Evolutionary conservation across 2,888 invertebrate genomes (phyloP).

Genomic region (Cephus pulcher): DNA sequence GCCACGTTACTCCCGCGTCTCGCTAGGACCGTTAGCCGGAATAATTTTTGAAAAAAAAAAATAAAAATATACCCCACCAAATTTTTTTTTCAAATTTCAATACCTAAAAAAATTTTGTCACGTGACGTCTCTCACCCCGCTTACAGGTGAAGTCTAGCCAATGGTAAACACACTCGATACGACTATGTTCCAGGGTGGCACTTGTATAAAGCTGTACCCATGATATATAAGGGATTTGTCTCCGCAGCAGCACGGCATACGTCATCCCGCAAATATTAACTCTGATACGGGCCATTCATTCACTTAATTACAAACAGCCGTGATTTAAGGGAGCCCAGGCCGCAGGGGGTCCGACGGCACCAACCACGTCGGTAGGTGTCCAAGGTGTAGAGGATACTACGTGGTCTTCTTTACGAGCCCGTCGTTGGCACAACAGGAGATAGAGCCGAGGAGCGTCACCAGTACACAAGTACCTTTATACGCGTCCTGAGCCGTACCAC

Average conservation of each 20-base stretch:
- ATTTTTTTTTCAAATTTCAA: too few relatives aligned
- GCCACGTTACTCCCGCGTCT: neutral
- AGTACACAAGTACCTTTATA: conserved; percentile 23
- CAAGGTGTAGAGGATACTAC: conserved; percentile 47
- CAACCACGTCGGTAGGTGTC: conserved; percentile 45
- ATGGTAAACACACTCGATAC: neutral
- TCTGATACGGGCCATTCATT: conserved; percentile 67
- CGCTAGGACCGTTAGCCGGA: neutral
- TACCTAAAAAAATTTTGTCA: too few relatives aligned
- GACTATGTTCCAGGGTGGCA: conserved; percentile 11
- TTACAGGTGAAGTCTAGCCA: neutral
- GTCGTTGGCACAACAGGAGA: conserved; percentile 59
- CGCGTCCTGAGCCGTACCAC: neutral
- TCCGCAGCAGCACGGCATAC: conserved; percentile 61
- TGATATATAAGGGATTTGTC: conserved; percentile 67
- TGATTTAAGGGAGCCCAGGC: conserved; percentile 64
- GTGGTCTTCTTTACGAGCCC: conserved; percentile 58
- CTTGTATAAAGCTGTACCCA: conserved; percentile 53
- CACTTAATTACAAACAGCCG: conserved; percentile 67
- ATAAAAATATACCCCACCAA: too few relatives aligned
- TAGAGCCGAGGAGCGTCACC: conserved; percentile 6
- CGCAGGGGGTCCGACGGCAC: conserved; percentile 53
- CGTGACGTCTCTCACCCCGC: too few relatives aligned
- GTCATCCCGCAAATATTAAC: conserved; percentile 67
- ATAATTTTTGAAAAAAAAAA: neutral